Conservation (phyloP, 2,888 invertebrate genomes). For the Drosophila diplacantha region DNA sequence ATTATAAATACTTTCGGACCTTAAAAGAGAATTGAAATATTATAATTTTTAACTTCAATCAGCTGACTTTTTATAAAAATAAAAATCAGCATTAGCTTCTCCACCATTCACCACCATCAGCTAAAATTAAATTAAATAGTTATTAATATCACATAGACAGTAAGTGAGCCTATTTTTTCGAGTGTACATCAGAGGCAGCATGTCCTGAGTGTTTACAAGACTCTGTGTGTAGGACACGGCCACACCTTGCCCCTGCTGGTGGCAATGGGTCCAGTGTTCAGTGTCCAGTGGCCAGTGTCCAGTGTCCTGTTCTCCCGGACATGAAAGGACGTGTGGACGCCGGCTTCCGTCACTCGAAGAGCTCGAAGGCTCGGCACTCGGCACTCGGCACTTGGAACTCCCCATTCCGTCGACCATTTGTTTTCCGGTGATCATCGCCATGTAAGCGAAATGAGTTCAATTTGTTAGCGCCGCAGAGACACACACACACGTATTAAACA, state of each 20-base stretch:
- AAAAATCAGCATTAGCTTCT: too few relatives aligned
- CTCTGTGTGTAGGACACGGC: not conserved
- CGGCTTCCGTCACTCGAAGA: conserved; percentile 48
- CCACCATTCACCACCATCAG: too few relatives aligned
- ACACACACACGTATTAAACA: conserved; percentile 61
- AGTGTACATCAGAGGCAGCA: not conserved
- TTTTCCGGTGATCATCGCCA: conserved; percentile 72
- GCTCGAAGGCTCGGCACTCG: not conserved
- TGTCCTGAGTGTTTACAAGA: not conserved
- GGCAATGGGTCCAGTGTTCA: not conserved
- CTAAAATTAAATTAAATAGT: too few relatives aligned
- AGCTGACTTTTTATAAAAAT: too few relatives aligned
- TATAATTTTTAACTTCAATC: too few relatives aligned
- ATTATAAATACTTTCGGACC: too few relatives aligned
- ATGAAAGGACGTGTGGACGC: conserved; percentile 12
- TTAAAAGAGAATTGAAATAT: too few relatives aligned
- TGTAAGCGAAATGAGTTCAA: conserved; percentile 68
- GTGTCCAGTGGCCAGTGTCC: not conserved
- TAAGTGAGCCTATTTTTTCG: not conserved
- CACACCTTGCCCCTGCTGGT: conserved; percentile 6
- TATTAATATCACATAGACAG: not conserved
- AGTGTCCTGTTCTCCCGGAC: not conserved
- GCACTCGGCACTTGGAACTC: conserved; percentile 1
- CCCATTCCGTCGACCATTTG: conserved; percentile 58
- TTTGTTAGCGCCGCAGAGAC: conserved; percentile 64